Conservation (phyloP, 1,140 invertebrate species). For the Caenorhabditis inopinata region DNA sequence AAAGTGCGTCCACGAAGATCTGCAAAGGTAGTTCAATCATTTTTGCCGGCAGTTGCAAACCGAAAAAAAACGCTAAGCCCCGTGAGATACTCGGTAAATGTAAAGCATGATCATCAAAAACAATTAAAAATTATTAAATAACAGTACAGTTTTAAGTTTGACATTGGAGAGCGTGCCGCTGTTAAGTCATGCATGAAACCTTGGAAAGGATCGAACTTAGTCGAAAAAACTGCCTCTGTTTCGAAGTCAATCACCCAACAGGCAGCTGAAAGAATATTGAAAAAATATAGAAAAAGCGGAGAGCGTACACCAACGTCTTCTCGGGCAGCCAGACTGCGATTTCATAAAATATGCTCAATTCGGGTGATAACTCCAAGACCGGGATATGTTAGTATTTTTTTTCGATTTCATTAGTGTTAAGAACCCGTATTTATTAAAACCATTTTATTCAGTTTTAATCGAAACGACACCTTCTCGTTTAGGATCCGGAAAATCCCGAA, state of each 20-base stretch:
- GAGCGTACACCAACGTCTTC: no score
- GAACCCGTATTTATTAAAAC: background rate
- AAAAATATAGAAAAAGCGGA: background rate
- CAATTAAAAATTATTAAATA: no score
- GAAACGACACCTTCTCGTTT: no score
- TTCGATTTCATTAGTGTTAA: no score
- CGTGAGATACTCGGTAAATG: background rate
- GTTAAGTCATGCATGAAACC: conserved; percentile 1
- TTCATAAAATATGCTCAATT: background rate
- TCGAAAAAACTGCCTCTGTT: background rate
- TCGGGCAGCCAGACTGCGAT: background rate
- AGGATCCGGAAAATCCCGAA: background rate
- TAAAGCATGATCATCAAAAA: no score
- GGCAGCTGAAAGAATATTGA: background rate
- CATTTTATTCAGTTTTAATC: no score
- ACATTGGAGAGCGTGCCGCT: background rate
- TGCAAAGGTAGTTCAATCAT: no score
- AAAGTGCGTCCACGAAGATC: background rate
- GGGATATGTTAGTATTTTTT: background rate
- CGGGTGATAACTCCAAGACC: background rate
- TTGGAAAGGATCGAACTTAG: background rate
- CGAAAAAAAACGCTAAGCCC: no score
- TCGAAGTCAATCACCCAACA: background rate
- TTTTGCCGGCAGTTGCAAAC: no score
- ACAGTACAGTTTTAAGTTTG: background rate